Evolutionary conservation across 2,888 invertebrate species (phyloP).

Genomic region (Volucella inflata): DNA sequence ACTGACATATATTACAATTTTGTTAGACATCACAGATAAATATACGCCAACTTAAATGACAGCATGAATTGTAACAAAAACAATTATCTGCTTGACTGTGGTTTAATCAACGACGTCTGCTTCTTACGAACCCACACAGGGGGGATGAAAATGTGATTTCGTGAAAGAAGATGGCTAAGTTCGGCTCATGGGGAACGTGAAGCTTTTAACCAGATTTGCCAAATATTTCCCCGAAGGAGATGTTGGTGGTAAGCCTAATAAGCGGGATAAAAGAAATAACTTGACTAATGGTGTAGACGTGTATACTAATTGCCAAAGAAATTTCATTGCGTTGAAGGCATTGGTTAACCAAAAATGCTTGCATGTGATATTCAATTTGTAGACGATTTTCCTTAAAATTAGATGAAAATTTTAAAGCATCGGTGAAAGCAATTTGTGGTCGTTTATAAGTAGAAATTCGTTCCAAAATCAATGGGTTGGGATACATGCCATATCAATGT

Average conservation of each 20-base stretch:
- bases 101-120: constrained; percentile 55
- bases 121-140: constrained; percentile 22
- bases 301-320: constrained; percentile 62
- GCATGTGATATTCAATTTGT: background rate
- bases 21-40: constrained; percentile 51
- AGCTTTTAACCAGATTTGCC: constrained; percentile 49
- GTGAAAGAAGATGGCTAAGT: constrained; percentile 9
- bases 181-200: background rate
- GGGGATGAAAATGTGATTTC: background rate
- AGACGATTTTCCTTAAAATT: too few species aligned
- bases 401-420: too few species aligned
- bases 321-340: constrained; percentile 46
- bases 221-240: constrained; percentile 28
- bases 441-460: too few species aligned
- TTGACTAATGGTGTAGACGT: constrained; percentile 65
- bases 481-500: too few species aligned
- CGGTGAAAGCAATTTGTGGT: too few species aligned
- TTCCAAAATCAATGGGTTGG: too few species aligned
- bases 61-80: constrained; percentile 64
- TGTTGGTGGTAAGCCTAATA: constrained; percentile 24
- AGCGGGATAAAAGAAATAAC: constrained; percentile 55
- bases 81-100: constrained; percentile 61
- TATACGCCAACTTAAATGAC: constrained; percentile 53
- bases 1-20: constrained; percentile 57
- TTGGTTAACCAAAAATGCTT: constrained; percentile 36